Evolutionary conservation across 2,888 invertebrate species (phyloP).

Genomic region (Tipula lateralis): DNA sequence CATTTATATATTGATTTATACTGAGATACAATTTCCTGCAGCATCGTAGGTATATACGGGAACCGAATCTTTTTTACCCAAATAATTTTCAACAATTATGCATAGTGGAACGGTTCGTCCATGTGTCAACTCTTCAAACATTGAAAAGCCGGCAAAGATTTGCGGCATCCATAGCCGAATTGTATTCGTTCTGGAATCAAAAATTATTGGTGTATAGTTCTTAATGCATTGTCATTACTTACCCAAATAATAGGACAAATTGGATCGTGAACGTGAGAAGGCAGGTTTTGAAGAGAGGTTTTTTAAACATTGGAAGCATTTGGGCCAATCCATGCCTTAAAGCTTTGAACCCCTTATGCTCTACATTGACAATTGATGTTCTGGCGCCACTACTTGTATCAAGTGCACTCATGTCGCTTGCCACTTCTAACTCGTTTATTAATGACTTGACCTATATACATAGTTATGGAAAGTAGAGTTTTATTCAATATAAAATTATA

Average conservation of each 20-base stretch:
- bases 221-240: conserved; percentile 38
- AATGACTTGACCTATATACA: conserved; percentile 20
- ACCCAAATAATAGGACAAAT: conserved; percentile 64
- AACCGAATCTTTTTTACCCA: neutral
- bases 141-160: conserved; percentile 66
- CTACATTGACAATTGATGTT: neutral
- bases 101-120: conserved; percentile 25
- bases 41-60: neutral
- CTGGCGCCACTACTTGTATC: neutral
- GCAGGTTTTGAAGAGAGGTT: conserved; percentile 58
- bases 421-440: neutral
- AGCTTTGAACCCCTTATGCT: conserved; percentile 33
- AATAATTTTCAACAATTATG: neutral
- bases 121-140: conserved; percentile 47
- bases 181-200: conserved; percentile 61
- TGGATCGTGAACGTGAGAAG: conserved; percentile 61
- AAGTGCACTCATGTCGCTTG: neutral
- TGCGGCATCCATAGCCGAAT: conserved; percentile 83
- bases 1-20: neutral
- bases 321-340: conserved; percentile 58
- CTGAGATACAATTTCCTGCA: neutral
- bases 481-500: neutral
- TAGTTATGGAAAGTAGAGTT: neutral
- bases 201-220: neutral
- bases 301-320: conserved; percentile 59